phyloP scores from a whole-genome alignment of 2,888 invertebrate species.

The Amitus sp. region DNA sequence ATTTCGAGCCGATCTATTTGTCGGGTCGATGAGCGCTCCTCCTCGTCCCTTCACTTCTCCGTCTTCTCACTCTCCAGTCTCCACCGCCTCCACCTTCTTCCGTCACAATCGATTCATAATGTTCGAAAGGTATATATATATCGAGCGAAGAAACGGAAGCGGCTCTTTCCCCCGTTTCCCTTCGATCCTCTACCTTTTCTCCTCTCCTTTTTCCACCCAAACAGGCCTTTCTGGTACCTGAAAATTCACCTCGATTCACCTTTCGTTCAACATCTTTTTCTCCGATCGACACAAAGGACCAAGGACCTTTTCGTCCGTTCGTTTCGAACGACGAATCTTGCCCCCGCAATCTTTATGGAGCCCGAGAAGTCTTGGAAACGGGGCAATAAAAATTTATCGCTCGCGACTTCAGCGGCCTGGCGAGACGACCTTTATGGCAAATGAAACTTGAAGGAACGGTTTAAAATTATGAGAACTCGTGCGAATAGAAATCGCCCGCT shows the following conservation, averaged over 20 bases:
- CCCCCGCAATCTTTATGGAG: neutral
- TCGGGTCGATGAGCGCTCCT: neutral
- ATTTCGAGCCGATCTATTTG: slow-evolving; percentile 4
- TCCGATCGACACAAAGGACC: too few species aligned
- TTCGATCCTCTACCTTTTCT: slow-evolving; percentile 5
- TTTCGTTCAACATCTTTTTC: neutral
- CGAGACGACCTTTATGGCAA: slow-evolving; percentile 5
- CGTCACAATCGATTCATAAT: slow-evolving; percentile 12
- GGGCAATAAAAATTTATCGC: slow-evolving; percentile 6
- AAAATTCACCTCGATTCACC: too few species aligned
- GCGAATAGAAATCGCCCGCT: slow-evolving; percentile 3
- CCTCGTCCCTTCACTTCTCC: slow-evolving; percentile 6
- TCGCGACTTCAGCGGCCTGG: neutral
- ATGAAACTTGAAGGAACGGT: slow-evolving; percentile 7
- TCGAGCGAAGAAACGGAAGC: slow-evolving; percentile 9
- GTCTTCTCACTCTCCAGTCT: neutral
- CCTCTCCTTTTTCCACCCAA: slow-evolving; percentile 1
- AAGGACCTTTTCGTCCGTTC: neutral
- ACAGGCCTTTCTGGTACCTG: neutral
- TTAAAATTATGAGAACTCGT: slow-evolving; percentile 2
- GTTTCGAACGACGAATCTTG: too few species aligned
- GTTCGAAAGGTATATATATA: slow-evolving; percentile 5
- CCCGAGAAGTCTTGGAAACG: neutral
- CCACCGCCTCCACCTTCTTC: slow-evolving; percentile 6
- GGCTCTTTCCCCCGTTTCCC: neutral